Percentiles rank a stretch among this genome's conserved stretches.
These are phyloP conservation scores for Drosophila paramelanica DNA, from an alignment of 2,888 invertebrate genomes.

Conservation along the genomic window DNA sequence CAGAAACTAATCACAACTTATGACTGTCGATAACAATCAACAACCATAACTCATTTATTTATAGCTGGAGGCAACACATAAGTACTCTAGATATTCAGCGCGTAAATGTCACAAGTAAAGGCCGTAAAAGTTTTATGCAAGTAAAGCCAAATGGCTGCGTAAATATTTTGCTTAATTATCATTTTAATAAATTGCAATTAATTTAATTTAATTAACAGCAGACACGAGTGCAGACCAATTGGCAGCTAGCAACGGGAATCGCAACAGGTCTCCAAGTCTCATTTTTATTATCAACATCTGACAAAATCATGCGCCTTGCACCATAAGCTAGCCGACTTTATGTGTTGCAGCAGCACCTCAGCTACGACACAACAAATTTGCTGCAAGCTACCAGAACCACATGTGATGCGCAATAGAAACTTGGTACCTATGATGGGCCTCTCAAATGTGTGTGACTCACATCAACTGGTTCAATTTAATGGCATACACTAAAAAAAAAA, in stretches of 20 bases:
- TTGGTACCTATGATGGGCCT: conserved; percentile 21
- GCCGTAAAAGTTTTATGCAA: conserved; percentile 12
- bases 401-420: conserved; percentile 8
- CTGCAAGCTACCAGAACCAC: conserved; percentile 51
- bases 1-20: conserved; percentile 37
- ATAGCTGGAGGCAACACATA: conserved; percentile 3
- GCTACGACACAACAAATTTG: conserved; percentile 64
- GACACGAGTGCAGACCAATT: conserved; percentile 49
- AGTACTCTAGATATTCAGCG: conserved; percentile 17
- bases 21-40: conserved; percentile 35
- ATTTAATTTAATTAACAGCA: conserved; percentile 76
- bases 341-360: conserved; percentile 56
- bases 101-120: conserved; percentile 32
- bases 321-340: conserved; percentile 77
- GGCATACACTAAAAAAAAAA: conserved; percentile 18
- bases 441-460: conserved; percentile 19
- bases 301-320: conserved; percentile 76
- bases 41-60: conserved; percentile 42
- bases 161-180: conserved; percentile 45
- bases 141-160: conserved; percentile 16
- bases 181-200: conserved; percentile 79
- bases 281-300: conserved; percentile 80
- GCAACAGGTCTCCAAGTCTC: conserved; percentile 53
- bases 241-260: conserved; percentile 6
- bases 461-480: conserved; percentile 63